Evolutionary conservation across 1,140 invertebrate genomes (phyloP).

Genomic region (Archivesica marissinica): DNA sequence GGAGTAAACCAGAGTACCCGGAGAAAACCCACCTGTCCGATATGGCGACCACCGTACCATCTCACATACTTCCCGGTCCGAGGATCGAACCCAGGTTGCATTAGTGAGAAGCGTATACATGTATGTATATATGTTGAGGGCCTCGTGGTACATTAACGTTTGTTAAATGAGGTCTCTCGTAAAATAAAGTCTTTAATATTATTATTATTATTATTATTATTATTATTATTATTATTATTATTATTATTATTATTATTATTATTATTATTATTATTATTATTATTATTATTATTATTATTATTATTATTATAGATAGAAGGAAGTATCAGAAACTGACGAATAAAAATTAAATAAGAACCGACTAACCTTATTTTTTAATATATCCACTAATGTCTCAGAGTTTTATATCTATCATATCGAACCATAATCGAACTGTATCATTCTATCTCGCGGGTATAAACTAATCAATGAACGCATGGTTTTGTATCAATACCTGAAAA

Average conservation of each 20-base stretch:
- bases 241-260: neutral
- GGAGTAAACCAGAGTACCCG: too few species aligned
- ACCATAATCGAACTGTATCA: conserved; percentile 10
- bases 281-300: neutral
- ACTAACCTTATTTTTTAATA: neutral
- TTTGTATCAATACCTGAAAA: neutral
- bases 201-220: neutral
- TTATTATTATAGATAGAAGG: neutral
- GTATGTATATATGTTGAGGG: too few species aligned
- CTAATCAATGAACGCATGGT: neutral
- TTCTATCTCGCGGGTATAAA: neutral
- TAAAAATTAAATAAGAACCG: neutral
- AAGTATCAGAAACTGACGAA: neutral
- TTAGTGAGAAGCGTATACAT: too few species aligned
- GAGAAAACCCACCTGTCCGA: too few species aligned
- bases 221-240: neutral
- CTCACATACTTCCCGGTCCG: too few species aligned
- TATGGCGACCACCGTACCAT: too few species aligned
- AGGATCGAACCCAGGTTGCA: too few species aligned
- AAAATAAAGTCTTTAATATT: neutral
- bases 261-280: neutral
- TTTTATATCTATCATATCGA: neutral
- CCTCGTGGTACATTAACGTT: too few species aligned
- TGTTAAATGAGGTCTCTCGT: too few species aligned
- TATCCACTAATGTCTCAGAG: neutral